Base-by-base conservation (phyloP, 2,113 vertebrate genomes). In the Triplophysa rosa region DNA sequence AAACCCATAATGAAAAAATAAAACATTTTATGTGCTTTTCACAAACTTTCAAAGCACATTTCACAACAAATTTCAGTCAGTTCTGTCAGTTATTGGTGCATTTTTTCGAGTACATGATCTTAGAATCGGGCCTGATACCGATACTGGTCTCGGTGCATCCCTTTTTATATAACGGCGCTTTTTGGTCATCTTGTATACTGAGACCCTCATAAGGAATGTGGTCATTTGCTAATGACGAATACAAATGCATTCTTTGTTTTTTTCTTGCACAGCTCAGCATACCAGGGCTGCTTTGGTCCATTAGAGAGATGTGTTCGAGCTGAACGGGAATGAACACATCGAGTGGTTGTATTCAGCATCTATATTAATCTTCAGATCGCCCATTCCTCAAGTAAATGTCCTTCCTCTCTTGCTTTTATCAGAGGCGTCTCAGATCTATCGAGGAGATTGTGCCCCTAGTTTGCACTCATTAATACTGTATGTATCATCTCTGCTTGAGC, bases 381-480 rank as follows among this genome's bases (percentile, higher is more conserved):
- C 8, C 5, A 52, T 52, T 75, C 62, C 29, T 29, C 12, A 2
- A 52, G 54, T 21, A 61, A 79, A 33, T 1, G 67, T 45, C 45
- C 54, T 56, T n/a, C 64, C n/a, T 23, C 54, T 12, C 54, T 72
- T 19, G 17, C 56, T 23, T 54, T 45, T 66, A 37, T 67, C 47
- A 67, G 33, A 37, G 19, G 12, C 9, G 37, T 75, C 40, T 73
- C 45, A 56, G 64, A 65, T 67, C n/a, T 54, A 70, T 61, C 1
- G 19, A 47, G 21, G 29, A 77, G 64, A 74, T 75, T 76, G 65
- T 47, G 21, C 58, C 54, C 45, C 8, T 29, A 29, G 52, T 76
- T 59, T 54, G 71, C 26, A 29, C 67, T 64, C 73, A 77, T 69
- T 69, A 70, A 82, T 64, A 56, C 80, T 70, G 66, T 70, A 70